Evolutionary conservation across 2,113 vertebrate genomes (phyloP).

Genomic region (Probosciger aterrimus): DNA sequence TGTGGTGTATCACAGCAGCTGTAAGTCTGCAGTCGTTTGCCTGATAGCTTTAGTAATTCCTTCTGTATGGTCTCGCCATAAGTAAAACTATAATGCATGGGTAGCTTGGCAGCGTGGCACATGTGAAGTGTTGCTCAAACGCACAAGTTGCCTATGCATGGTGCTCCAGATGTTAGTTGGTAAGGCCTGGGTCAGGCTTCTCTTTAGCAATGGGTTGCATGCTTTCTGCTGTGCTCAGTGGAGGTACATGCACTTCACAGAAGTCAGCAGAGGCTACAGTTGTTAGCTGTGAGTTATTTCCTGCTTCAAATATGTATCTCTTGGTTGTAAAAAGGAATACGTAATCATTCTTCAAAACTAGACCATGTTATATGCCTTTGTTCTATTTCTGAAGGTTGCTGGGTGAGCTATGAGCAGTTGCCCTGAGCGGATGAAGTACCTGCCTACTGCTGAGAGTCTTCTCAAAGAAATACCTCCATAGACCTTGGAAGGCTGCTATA

Average conservation of each 20-base stretch:
- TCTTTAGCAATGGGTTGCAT: fast-evolving
- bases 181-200: neutral
- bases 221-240: no score
- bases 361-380: neutral
- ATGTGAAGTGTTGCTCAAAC: fast-evolving
- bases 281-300: neutral
- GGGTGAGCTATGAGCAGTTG: neutral
- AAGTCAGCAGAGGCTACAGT: neutral
- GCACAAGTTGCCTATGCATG: fast-evolving
- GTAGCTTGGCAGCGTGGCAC: neutral
- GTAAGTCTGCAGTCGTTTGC: neutral
- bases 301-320: neutral
- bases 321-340: neutral
- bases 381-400: neutral
- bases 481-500: neutral
- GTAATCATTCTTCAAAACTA: neutral
- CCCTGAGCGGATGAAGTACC: neutral
- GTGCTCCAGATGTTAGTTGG: neutral
- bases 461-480: neutral
- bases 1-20: neutral
- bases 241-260: fast-evolving
- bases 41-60: neutral
- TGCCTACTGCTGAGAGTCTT: neutral
- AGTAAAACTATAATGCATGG: fast-evolving
- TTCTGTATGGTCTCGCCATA: neutral